Conservation (phyloP, 2,113 vertebrate species). For the Eleginops maclovinus region DNA sequence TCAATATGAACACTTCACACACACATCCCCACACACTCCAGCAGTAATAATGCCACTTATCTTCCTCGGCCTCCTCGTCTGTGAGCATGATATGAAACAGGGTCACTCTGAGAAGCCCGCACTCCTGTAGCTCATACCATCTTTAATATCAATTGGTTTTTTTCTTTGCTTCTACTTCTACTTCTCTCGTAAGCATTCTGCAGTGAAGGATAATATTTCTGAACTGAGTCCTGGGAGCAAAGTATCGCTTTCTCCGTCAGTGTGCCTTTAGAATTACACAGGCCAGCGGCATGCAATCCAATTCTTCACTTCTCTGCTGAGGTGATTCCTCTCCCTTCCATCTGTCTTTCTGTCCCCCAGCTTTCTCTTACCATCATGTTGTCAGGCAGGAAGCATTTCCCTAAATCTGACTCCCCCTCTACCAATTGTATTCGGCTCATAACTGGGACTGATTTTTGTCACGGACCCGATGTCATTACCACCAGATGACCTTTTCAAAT, state of each 20-base stretch:
- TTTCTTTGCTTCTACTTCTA: conserved; percentile 23
- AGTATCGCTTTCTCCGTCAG: conserved; percentile 66
- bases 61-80: conserved; percentile 55
- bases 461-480: conserved; percentile 5
- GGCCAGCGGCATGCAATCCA: conserved; percentile 54
- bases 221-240: conserved; percentile 50
- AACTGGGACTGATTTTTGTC: conserved; percentile 9
- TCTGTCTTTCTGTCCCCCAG: not conserved
- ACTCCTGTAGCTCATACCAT: conserved; percentile 59
- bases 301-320: conserved; percentile 63
- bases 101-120: conserved; percentile 59
- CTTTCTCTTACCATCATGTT: conserved; percentile 10
- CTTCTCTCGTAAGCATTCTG: conserved; percentile 60
- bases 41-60: conserved; percentile 66
- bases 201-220: conserved; percentile 68
- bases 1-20: conserved; percentile 40
- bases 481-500: conserved; percentile 56
- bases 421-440: not conserved
- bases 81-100: conserved; percentile 66
- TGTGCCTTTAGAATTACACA: conserved; percentile 63
- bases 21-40: conserved; percentile 13
- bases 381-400: conserved; percentile 32
- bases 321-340: conserved; percentile 45
- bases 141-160: conserved; percentile 75
- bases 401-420: conserved; percentile 24